These are phyloP conservation scores for Silurus glanis DNA, from an alignment of 2,113 vertebrate species.

Conservation along the genomic window DNA sequence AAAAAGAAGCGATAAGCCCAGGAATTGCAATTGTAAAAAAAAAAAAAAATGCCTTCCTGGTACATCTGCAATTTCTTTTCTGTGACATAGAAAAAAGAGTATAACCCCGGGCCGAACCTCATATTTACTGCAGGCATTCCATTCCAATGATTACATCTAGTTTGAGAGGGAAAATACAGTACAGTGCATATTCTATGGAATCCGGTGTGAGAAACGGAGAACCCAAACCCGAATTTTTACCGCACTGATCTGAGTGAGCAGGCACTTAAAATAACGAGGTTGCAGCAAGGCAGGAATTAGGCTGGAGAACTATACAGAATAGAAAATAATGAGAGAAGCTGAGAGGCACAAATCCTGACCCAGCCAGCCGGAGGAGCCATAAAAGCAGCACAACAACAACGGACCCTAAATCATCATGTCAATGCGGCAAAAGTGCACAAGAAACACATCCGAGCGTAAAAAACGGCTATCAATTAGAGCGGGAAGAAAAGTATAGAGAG, in stretches of 20 bases:
- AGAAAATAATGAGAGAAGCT: conserved; percentile 42
- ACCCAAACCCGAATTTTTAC: background rate
- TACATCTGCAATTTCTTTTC: conserved; percentile 26
- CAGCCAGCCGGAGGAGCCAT: background rate
- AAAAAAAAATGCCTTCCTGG: background rate
- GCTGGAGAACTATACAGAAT: conserved; percentile 22
- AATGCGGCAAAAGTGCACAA: conserved; percentile 36
- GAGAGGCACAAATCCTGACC: conserved; percentile 36
- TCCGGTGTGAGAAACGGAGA: background rate
- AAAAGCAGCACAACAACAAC: conserved; percentile 39
- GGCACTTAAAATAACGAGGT: conserved; percentile 4
- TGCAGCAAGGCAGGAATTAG: background rate
- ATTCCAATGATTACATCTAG: conserved; percentile 21
- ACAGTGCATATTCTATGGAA: background rate
- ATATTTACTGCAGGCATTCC: background rate
- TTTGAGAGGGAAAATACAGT: background rate
- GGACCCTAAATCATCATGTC: conserved; percentile 38
- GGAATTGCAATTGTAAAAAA: too few relatives aligned
- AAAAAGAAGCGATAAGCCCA: background rate
- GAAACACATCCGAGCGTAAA: conserved; percentile 33
- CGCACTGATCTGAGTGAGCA: background rate
- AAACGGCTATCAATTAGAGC: conserved; percentile 37
- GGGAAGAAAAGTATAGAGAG: conserved; percentile 1
- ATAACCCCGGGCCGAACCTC: conserved; percentile 3
- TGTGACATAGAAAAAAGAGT: conserved; percentile 21